These are phyloP conservation scores for Drosophila imparisetae DNA, from an alignment of 2,888 invertebrate species.

Conservation along the genomic window DNA sequence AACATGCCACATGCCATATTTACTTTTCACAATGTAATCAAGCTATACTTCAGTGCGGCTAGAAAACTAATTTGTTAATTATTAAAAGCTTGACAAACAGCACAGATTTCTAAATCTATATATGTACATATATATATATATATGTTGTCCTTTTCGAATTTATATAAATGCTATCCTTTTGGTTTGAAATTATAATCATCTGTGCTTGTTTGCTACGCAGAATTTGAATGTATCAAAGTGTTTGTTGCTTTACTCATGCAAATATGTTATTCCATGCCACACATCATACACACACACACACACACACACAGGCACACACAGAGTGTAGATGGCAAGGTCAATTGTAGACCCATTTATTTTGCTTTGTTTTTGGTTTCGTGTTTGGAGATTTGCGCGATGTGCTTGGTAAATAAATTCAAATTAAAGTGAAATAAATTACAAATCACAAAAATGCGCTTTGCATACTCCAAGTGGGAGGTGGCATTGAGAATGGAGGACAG, in stretches of 20 bases:
- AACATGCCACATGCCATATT: background rate
- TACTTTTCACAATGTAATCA: background rate
- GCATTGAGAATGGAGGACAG: background rate
- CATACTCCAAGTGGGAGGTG: constrained; percentile 11
- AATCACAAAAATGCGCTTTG: constrained; percentile 50
- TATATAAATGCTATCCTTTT: background rate
- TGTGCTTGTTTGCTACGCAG: constrained; percentile 35
- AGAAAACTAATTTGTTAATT: background rate
- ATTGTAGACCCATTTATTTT: constrained; percentile 45
- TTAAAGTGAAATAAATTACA: constrained; percentile 71
- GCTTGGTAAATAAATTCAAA: constrained; percentile 65
- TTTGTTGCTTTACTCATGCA: constrained; percentile 15
- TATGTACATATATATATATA: no score
- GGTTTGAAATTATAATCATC: background rate
- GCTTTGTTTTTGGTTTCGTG: constrained; percentile 9
- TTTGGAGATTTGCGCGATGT: constrained; percentile 13
- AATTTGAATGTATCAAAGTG: constrained; percentile 43
- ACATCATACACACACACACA: constrained; percentile 9
- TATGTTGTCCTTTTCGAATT: background rate
- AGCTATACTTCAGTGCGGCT: background rate
- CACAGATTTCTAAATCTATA: background rate
- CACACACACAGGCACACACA: background rate
- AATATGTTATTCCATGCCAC: constrained; percentile 2
- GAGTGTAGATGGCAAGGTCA: constrained; percentile 46
- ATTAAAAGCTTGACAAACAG: background rate